Conservation (phyloP, 2,888 invertebrate genomes). For the Elmis aenea region DNA sequence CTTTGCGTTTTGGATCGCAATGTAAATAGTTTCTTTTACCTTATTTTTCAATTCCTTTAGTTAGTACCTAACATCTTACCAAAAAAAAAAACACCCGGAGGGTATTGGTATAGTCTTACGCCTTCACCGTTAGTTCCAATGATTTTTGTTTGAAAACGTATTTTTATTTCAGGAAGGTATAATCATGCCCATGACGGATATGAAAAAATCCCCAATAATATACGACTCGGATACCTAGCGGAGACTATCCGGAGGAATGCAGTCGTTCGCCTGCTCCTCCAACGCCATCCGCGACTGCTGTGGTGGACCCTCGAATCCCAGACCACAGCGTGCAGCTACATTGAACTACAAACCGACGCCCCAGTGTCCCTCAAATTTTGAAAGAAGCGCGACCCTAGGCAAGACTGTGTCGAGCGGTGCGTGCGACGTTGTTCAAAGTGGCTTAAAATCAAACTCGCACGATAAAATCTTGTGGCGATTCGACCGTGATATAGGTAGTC, state of each 20-base stretch:
- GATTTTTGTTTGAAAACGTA: too few relatives aligned
- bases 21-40: too few relatives aligned
- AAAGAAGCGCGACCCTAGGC: slow-evolving; percentile 33
- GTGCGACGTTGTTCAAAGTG: slow-evolving; percentile 85
- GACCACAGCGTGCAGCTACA: slow-evolving; percentile 36
- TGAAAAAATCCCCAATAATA: slow-evolving; percentile 58
- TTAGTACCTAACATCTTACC: background rate
- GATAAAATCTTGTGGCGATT: slow-evolving; percentile 47
- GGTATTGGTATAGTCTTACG: too few relatives aligned
- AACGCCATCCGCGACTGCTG: slow-evolving; percentile 45
- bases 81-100: too few relatives aligned
- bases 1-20: too few relatives aligned
- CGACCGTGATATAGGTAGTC: slow-evolving; percentile 44
- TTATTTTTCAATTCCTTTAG: too few relatives aligned
- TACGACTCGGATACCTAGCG: slow-evolving; percentile 55
- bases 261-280: slow-evolving; percentile 41
- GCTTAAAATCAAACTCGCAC: slow-evolving; percentile 81
- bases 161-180: slow-evolving; percentile 52
- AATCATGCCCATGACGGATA: slow-evolving; percentile 60
- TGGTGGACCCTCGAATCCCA: slow-evolving; percentile 41
- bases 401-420: slow-evolving; percentile 65
- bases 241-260: slow-evolving; percentile 38
- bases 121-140: too few relatives aligned
- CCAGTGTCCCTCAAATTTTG: slow-evolving; percentile 33
- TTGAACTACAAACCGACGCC: slow-evolving; percentile 37